Evolutionary conservation across 2,888 invertebrate genomes (phyloP).

Genomic region (Barypeithes pellucidus): DNA sequence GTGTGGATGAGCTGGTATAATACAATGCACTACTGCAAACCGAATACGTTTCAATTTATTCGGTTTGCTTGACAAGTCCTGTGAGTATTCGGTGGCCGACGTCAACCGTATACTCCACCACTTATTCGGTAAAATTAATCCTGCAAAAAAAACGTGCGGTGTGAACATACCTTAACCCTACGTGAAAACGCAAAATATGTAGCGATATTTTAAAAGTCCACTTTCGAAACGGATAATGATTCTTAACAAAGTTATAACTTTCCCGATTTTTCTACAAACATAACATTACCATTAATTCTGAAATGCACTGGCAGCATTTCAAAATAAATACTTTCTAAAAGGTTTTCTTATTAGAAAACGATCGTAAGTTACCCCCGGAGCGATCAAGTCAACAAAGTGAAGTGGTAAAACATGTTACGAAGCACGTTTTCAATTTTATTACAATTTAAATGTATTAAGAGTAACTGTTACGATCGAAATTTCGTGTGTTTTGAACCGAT

Average conservation of each 20-base stretch:
- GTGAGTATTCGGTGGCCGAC: too few species aligned
- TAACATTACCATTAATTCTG: neutral
- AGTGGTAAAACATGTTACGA: neutral
- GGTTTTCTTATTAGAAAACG: constrained; percentile 4
- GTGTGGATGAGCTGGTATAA: too few species aligned
- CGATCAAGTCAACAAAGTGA: constrained; percentile 8
- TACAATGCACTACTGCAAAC: too few species aligned
- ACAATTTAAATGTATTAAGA: neutral
- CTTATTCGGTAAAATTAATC: too few species aligned
- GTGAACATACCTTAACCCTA: too few species aligned
- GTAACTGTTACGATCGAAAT: too few species aligned
- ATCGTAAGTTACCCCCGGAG: neutral
- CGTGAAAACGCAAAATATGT: too few species aligned
- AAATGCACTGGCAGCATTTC: neutral
- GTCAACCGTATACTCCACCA: too few species aligned
- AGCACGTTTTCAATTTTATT: constrained; percentile 13
- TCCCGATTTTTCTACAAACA: neutral
- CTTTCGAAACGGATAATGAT: neutral
- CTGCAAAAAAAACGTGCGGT: too few species aligned
- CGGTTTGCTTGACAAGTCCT: too few species aligned
- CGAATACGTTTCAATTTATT: too few species aligned
- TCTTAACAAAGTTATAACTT: neutral
- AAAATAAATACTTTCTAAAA: neutral
- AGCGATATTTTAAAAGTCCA: neutral
- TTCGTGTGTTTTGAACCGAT: too few species aligned